phyloP scores from a whole-genome alignment of 2,797 vertebrate genomes.

The Gadopsis bispinosus region DNA sequence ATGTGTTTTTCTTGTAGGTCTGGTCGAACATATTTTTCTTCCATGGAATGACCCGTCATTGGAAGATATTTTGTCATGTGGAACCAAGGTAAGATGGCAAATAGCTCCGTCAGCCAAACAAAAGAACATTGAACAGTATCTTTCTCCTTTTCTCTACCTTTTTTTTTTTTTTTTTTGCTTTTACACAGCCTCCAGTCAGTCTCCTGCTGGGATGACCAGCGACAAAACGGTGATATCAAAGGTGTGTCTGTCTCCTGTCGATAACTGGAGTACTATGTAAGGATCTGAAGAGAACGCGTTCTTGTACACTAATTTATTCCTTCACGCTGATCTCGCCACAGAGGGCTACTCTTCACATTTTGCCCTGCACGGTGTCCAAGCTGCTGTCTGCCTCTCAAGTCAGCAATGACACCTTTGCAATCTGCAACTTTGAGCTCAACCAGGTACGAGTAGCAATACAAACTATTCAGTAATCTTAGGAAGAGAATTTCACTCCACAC shows the following conservation, averaged over 20 bases:
- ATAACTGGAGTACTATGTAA: neutral
- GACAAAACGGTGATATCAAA: neutral
- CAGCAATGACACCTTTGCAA: constrained; percentile 29
- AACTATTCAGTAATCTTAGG: no score
- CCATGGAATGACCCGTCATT: no score
- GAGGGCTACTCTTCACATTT: constrained; percentile 42
- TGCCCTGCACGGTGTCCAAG: constrained; percentile 78
- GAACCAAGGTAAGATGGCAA: constrained; percentile 43
- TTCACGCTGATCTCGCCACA: constrained; percentile 28
- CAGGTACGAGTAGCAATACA: constrained; percentile 59
- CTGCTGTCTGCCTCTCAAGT: constrained; percentile 63
- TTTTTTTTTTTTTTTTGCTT: neutral
- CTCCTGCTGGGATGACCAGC: neutral
- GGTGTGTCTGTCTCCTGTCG: constrained; percentile 26
- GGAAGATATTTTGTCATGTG: constrained; percentile 13
- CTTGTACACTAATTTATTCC: neutral
- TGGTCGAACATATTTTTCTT: no score
- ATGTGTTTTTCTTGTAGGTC: no score
- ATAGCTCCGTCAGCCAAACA: neutral
- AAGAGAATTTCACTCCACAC: neutral
- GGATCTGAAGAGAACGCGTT: neutral
- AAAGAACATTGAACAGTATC: neutral
- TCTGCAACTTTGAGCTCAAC: constrained; percentile 56
- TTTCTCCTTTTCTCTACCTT: neutral
- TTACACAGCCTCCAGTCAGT: constrained; percentile 11